Percentiles rank a stretch among this genome's conserved stretches.
Evolutionary conservation across 2,113 vertebrate species (phyloP).

Genomic region (Rhinolophus ferrumequinum): DNA sequence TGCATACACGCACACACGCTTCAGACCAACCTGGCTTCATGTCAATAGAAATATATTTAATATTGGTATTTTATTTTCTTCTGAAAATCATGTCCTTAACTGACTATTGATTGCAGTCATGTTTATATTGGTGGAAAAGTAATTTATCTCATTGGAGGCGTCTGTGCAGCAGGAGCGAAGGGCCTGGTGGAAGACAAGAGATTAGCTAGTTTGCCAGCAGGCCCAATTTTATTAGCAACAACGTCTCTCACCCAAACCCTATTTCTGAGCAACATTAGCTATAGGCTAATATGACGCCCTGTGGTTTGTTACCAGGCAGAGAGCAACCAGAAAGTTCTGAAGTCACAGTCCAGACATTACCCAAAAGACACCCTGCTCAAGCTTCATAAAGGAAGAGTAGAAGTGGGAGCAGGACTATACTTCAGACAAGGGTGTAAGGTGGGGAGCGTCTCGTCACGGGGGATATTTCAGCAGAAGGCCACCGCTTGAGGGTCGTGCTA

Average conservation of each 20-base stretch:
- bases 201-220: slow-evolving; percentile 44
- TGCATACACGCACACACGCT: background rate
- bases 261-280: slow-evolving; percentile 45
- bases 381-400: background rate
- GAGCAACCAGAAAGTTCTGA: background rate
- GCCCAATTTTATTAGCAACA: slow-evolving; percentile 45
- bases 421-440: background rate
- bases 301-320: background rate
- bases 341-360: background rate
- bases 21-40: background rate
- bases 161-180: slow-evolving; percentile 6
- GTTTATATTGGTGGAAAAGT: slow-evolving; percentile 51
- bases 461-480: background rate
- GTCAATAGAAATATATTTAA: slow-evolving; percentile 59
- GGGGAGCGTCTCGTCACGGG: fast-evolving
- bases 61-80: slow-evolving; percentile 67
- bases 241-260: background rate
- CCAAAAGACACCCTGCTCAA: background rate
- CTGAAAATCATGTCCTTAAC: slow-evolving; percentile 55
- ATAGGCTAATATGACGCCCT: background rate
- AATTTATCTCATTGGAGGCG: slow-evolving; percentile 69
- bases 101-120: slow-evolving; percentile 64
- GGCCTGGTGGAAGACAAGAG: slow-evolving; percentile 3
- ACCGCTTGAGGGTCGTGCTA: background rate
- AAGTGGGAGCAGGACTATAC: background rate